Percentiles rank a stretch among this genome's conserved stretches.
phyloP scores from a whole-genome alignment of 2,113 vertebrate species.

The Thamnophis sirtalis region DNA sequence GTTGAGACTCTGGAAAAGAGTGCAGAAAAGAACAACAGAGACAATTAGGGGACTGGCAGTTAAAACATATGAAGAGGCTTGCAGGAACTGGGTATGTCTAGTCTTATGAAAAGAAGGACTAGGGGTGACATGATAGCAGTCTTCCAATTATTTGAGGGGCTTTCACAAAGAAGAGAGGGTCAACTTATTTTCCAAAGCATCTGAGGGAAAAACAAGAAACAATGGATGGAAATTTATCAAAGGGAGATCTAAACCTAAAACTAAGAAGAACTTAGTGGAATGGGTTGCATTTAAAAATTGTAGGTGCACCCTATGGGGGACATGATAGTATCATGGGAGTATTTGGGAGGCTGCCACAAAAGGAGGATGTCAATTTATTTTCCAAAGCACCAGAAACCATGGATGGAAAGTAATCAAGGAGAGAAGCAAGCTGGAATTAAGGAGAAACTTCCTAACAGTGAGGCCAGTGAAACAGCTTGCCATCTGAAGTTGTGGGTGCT shows the following conservation, averaged over 20 bases:
- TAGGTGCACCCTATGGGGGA: neutral
- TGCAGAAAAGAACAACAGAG: neutral
- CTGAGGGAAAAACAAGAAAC: too few species aligned
- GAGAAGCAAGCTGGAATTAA: neutral
- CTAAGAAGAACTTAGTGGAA: neutral
- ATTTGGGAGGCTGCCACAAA: neutral
- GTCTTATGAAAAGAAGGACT: neutral
- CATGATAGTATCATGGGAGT: too few species aligned
- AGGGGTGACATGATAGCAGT: neutral
- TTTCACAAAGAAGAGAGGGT: neutral
- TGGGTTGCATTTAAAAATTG: neutral
- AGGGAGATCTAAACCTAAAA: neutral
- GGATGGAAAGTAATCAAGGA: neutral
- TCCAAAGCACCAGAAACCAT: neutral
- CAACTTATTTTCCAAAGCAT: neutral
- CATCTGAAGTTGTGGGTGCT: neutral
- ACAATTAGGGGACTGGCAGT: neutral
- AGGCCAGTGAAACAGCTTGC: neutral
- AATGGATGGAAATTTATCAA: too few species aligned
- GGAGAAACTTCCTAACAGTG: neutral
- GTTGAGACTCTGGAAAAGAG: neutral
- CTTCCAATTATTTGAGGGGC: neutral
- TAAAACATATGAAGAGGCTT: neutral
- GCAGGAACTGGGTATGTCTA: neutral
- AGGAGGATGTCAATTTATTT: neutral